phyloP scores from a whole-genome alignment of 2,888 invertebrate genomes.

The Lissonota sp. region DNA sequence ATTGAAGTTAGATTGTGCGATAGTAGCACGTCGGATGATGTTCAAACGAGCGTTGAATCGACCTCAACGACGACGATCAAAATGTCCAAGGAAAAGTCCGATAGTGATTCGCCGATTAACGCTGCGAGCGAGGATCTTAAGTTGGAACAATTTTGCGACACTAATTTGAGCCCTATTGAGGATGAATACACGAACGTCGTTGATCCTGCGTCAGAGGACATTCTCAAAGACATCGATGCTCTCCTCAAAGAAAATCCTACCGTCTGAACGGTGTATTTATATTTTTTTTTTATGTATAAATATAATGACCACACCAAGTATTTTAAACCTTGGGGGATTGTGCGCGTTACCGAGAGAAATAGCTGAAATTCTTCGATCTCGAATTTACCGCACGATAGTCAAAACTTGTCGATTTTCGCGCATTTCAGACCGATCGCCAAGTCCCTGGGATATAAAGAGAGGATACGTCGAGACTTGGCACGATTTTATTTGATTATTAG shows the following conservation, averaged over 20 bases:
- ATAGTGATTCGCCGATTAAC: conserved; percentile 46
- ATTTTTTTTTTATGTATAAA: conserved; percentile 3
- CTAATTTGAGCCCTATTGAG: conserved; percentile 68
- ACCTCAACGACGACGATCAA: conserved; percentile 19
- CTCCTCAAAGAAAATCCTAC: conserved; percentile 74
- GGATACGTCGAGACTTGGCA: no score
- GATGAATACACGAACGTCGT: conserved; percentile 72
- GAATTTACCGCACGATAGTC: not conserved
- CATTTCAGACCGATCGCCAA: not conserved
- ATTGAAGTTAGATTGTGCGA: conserved; percentile 78
- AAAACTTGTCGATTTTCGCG: not conserved
- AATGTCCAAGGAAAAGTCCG: not conserved
- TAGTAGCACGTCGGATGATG: conserved; percentile 76
- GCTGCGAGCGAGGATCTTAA: conserved; percentile 61
- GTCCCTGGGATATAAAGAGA: not conserved
- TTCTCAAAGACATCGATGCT: conserved; percentile 80
- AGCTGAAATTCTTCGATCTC: not conserved
- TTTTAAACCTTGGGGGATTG: not conserved
- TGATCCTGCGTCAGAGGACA: conserved; percentile 77
- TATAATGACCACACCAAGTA: not conserved
- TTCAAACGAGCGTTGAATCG: conserved; percentile 39
- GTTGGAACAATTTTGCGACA: conserved; percentile 67
- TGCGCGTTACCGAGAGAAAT: conserved; percentile 2
- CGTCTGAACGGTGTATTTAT: conserved; percentile 59
- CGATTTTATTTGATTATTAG: no score